Evolutionary conservation across 92 coral and sea anemone genomes (phyloP).

Genomic region (Actinernus sp.): DNA sequence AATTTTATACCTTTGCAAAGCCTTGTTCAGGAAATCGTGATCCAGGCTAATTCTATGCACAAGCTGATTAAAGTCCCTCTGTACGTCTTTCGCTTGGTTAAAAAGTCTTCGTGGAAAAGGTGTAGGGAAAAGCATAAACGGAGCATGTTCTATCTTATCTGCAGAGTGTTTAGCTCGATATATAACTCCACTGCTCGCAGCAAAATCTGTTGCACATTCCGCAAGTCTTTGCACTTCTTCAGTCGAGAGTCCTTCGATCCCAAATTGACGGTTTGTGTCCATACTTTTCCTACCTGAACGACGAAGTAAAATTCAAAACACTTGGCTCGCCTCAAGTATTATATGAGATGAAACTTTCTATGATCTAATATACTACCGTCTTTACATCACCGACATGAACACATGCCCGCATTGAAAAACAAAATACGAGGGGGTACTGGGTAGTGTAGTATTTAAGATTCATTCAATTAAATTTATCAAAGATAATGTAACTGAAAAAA

Average conservation of each 20-base stretch:
- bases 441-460: too few relatives aligned
- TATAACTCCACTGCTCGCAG: constrained; percentile 6
- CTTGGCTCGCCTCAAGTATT: too few relatives aligned
- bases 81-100: constrained; percentile 74
- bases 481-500: too few relatives aligned
- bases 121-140: constrained; percentile 86
- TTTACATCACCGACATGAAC: too few relatives aligned
- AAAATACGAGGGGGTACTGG: too few relatives aligned
- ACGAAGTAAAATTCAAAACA: too few relatives aligned
- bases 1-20: constrained; percentile 84
- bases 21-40: constrained; percentile 82
- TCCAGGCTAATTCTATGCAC: constrained; percentile 90
- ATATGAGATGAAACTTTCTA: too few relatives aligned
- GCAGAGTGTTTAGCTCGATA: background rate
- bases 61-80: constrained; percentile 79
- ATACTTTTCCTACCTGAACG: too few relatives aligned
- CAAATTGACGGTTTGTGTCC: constrained; percentile 12
- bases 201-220: constrained; percentile 9
- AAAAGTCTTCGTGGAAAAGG: constrained; percentile 78
- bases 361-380: too few relatives aligned
- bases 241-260: background rate
- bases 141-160: constrained; percentile 66
- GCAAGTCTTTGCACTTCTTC: constrained; percentile 18
- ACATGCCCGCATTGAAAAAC: too few relatives aligned
- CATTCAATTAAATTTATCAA: too few relatives aligned